These are phyloP conservation scores for Drosophila peninsularis DNA, from an alignment of 2,888 invertebrate genomes.

Conservation along the genomic window DNA sequence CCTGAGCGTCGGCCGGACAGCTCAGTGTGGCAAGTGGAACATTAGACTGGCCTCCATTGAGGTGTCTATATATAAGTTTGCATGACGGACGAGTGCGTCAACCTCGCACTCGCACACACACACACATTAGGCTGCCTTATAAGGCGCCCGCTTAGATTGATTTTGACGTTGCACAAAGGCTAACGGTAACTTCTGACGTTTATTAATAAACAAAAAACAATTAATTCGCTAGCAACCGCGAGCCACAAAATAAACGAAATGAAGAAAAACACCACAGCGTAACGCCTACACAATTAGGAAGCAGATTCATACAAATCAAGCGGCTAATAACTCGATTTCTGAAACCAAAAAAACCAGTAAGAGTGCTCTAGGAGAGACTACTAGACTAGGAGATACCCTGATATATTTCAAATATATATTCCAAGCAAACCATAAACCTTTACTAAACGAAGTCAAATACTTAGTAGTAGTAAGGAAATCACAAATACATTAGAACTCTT, in stretches of 20 bases:
- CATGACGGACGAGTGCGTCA: slow-evolving; percentile 60
- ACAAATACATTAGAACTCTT: no score
- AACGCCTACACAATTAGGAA: slow-evolving; percentile 74
- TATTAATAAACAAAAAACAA: slow-evolving; percentile 69
- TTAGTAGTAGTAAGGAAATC: no score
- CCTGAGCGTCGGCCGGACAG: slow-evolving; percentile 15
- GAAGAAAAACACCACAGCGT: slow-evolving; percentile 66
- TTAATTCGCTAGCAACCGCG: slow-evolving; percentile 41
- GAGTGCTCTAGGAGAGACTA: no score
- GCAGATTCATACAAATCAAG: slow-evolving; percentile 38
- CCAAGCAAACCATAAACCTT: no score
- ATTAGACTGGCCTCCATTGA: slow-evolving; percentile 39
- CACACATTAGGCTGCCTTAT: slow-evolving; percentile 30
- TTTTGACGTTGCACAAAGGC: slow-evolving; percentile 50
- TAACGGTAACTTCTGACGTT: slow-evolving; percentile 53
- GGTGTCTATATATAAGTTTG: slow-evolving; percentile 16
- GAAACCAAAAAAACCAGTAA: no score
- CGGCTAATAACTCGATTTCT: slow-evolving; percentile 26
- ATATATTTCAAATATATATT: no score
- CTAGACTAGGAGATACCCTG: no score
- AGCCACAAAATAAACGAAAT: slow-evolving; percentile 7
- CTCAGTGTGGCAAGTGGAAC: slow-evolving; percentile 29
- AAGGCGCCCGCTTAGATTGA: slow-evolving; percentile 48
- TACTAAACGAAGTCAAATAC: no score
- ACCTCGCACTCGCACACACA: slow-evolving; percentile 53